Evolutionary conservation across 1,140 invertebrate species (phyloP).

Genomic region (Ganaspis sp.): DNA sequence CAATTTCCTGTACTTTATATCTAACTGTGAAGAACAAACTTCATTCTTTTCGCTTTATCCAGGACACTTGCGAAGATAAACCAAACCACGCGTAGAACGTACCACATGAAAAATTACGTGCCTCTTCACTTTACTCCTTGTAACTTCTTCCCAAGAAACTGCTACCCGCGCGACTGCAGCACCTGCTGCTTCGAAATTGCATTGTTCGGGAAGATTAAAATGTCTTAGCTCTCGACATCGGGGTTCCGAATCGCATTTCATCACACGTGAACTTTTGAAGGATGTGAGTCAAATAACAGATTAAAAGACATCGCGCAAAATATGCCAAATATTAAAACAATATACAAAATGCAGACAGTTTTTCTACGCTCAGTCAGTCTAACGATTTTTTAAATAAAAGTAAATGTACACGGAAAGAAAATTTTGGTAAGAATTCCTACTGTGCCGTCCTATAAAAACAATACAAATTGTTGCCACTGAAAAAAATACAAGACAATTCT

Average conservation of each 20-base stretch:
- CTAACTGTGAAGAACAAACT: constrained; percentile 41
- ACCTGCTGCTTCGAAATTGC: constrained; percentile 49
- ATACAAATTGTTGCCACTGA: too few species aligned
- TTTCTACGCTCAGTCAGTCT: neutral
- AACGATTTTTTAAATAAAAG: too few species aligned
- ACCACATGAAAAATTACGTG: constrained; percentile 53
- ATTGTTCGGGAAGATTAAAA: constrained; percentile 57
- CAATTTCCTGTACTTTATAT: neutral
- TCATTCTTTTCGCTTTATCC: constrained; percentile 3
- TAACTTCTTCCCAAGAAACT: constrained; percentile 42
- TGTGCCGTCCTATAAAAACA: too few species aligned
- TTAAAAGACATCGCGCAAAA: neutral
- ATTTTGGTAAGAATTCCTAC: too few species aligned
- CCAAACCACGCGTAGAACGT: constrained; percentile 39
- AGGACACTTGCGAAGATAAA: constrained; percentile 43
- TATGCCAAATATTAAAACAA: neutral
- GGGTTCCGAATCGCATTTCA: neutral
- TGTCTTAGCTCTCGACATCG: constrained; percentile 40
- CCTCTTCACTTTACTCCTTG: constrained; percentile 14
- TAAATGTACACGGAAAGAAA: too few species aligned
- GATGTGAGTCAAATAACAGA: neutral
- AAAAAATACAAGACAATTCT: too few species aligned
- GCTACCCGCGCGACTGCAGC: constrained; percentile 36
- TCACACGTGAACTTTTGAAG: neutral
- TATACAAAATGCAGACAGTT: neutral